A percentile compares a stretch with the other conserved stretches of the same genome.
phyloP scores from a whole-genome alignment of 2,888 invertebrate genomes.

The Rhyacophila evoluta region DNA sequence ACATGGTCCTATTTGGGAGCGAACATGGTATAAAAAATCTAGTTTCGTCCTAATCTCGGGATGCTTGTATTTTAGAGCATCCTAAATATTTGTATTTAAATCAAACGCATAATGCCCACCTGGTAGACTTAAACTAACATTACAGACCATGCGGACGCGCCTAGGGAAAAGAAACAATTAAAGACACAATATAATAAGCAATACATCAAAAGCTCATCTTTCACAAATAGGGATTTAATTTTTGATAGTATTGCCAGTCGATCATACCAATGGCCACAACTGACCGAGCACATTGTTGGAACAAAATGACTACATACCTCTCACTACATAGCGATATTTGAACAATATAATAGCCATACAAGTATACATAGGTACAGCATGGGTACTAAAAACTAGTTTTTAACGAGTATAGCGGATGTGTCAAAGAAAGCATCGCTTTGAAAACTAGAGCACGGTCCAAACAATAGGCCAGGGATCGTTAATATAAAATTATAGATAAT shows the following conservation, averaged over 20 bases:
- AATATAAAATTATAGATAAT: too few relatives aligned
- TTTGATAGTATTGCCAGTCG: neutral
- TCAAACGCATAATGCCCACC: too few relatives aligned
- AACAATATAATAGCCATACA: neutral
- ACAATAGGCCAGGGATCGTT: neutral
- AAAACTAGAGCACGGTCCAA: slow-evolving; percentile 13
- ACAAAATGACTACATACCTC: neutral
- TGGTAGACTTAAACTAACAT: too few relatives aligned
- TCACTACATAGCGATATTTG: neutral
- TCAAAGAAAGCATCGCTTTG: slow-evolving; percentile 13
- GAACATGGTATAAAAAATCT: too few relatives aligned
- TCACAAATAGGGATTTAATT: neutral
- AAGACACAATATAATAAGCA: too few relatives aligned
- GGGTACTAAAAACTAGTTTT: slow-evolving; percentile 7
- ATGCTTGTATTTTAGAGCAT: too few relatives aligned
- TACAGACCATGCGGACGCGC: too few relatives aligned
- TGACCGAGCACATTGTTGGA: neutral
- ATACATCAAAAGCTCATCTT: neutral
- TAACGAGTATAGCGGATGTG: slow-evolving; percentile 21
- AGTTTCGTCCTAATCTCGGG: too few relatives aligned
- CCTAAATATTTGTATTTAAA: too few relatives aligned
- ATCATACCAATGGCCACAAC: neutral
- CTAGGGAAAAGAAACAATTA: too few relatives aligned
- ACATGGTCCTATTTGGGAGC: too few relatives aligned
- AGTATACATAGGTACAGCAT: neutral